Evolutionary conservation across 2,113 vertebrate genomes (phyloP), one percentile per base, ranked within the genome.

Genomic region (Eptatretus burgeri): DNA sequence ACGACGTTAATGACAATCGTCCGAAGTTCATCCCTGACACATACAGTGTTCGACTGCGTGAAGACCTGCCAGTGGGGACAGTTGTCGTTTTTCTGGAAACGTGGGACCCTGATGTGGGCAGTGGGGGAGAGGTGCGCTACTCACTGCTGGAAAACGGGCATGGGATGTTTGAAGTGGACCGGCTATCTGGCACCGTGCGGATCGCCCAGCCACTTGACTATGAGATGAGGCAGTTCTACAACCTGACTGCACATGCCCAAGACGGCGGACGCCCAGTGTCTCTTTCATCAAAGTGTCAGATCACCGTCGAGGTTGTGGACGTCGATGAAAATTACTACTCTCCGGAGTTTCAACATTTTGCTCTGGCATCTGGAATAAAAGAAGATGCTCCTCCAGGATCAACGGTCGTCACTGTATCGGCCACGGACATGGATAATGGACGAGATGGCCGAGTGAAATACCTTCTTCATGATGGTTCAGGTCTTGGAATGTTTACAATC

Each of bases 61-160:
- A 98, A 74, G 91, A 98, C 70, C 77, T 94, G 3, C 91, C 91
- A 0, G 69, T 88, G 10, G 88, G 89, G 64, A 89, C 86, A 1
- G 82, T 96, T 53, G 80, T 98, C 20, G 81, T 84, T 63, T 98
- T 88, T 88, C 68, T 94, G 66, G 89, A 96, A 71, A 87, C 85
- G 12, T 82, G 88, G 0, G 91, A 98, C 68, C 84, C 84, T 5
- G 89, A 96, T 70, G 74, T 87, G 1, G 84, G 87, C 9, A 69
- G 83, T 12, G 89, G 89, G 13, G 85, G 89, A 14, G 85, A 93
- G 68, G 84, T 94, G 5, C 80, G 85, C 14, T 94, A 84, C 71
- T 86, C 89, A 0, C 73, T 96, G 52, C 77, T 79, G 18, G 91
- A 81, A 1, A 85, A 94, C 68, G 83, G 89, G 65, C 82, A 85